Evolutionary conservation across 2,797 vertebrate genomes (phyloP).

Genomic region (Merluccius polli): DNA sequence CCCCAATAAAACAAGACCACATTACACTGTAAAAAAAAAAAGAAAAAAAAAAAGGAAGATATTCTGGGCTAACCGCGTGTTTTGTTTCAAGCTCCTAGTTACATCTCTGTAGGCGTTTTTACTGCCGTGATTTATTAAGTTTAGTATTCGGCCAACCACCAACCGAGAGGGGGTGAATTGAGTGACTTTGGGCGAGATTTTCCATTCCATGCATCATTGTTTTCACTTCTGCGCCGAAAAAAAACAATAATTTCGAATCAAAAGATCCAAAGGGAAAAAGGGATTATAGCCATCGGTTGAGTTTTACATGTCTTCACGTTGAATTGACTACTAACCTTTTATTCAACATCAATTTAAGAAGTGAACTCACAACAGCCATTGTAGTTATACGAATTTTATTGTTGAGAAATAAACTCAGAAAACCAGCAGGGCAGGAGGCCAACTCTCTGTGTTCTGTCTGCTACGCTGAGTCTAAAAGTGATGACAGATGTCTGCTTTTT

Average conservation of each 20-base stretch:
- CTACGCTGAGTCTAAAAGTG: constrained; percentile 7
- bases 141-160: neutral
- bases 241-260: neutral
- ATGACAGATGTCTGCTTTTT: constrained; percentile 19
- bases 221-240: neutral
- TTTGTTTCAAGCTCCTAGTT: neutral
- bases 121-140: neutral
- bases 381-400: neutral
- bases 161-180: too few species aligned
- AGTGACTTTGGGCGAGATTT: too few species aligned
- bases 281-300: neutral
- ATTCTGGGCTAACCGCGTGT: neutral
- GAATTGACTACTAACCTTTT: neutral
- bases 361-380: neutral
- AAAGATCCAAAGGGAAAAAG: neutral
- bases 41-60: neutral
- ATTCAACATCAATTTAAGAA: neutral
- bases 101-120: neutral
- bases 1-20: neutral
- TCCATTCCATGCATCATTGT: neutral
- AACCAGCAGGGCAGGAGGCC: constrained; percentile 3
- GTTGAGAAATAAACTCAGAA: constrained; percentile 16
- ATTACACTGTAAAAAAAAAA: too few species aligned
- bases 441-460: constrained; percentile 4
- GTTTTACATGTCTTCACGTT: neutral